Conservation (phyloP, 2,888 invertebrate genomes). For the Dioctria linearis region DNA sequence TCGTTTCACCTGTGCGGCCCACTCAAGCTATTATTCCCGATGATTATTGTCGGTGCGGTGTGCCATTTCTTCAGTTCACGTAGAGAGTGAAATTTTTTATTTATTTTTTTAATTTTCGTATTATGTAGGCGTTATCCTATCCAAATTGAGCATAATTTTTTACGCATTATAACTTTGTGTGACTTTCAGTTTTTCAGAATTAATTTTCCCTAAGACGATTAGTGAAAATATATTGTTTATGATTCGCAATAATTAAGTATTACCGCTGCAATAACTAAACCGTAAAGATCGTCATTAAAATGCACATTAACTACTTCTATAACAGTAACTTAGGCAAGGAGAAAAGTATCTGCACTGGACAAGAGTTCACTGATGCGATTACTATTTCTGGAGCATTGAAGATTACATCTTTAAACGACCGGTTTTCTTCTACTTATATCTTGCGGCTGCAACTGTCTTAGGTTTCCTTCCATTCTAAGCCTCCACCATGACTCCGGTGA, state of each 20-base stretch:
- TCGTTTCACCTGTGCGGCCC: background rate
- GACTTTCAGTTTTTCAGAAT: constrained; percentile 1
- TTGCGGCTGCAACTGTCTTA: background rate
- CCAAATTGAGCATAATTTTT: constrained; percentile 21
- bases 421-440: background rate
- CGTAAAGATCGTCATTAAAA: background rate
- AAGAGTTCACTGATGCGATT: constrained; percentile 2
- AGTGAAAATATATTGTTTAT: background rate
- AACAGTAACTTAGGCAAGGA: constrained; percentile 1
- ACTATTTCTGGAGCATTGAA: constrained; percentile 31
- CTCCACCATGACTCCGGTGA: background rate
- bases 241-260: background rate
- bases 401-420: background rate
- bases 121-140: constrained; percentile 3
- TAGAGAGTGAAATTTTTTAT: constrained; percentile 1
- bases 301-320: constrained; percentile 26
- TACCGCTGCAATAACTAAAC: background rate
- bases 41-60: background rate
- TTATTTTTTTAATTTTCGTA: background rate
- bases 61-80: background rate
- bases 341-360: constrained; percentile 7
- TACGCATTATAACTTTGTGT: background rate
- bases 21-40: background rate
- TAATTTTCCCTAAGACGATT: background rate
- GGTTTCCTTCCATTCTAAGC: background rate